phyloP scores from a whole-genome alignment of 2,797 vertebrate species.

The Vipera ursinii region DNA sequence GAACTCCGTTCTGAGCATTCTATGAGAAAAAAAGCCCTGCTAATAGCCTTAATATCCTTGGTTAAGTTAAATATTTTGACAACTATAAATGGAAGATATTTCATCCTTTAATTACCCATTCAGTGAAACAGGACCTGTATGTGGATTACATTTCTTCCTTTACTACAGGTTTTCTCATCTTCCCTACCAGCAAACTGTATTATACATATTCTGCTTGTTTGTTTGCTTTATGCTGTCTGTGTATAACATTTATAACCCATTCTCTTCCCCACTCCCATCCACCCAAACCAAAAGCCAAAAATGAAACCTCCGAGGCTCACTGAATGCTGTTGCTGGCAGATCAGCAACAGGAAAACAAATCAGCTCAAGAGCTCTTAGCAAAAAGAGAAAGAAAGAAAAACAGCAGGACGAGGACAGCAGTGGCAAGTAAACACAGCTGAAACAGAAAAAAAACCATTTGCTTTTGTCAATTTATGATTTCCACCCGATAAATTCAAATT shows the following conservation, averaged over 20 bases:
- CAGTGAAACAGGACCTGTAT: background rate
- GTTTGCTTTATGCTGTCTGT: background rate
- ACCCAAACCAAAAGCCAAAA: background rate
- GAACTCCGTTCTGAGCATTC: too few relatives aligned
- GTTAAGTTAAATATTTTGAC: background rate
- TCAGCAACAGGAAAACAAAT: constrained; percentile 51
- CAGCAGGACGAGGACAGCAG: constrained; percentile 41
- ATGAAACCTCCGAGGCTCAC: background rate
- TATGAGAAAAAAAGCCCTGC: too few relatives aligned
- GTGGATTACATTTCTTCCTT: background rate
- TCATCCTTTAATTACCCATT: background rate
- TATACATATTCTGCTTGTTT: background rate
- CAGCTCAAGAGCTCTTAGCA: constrained; percentile 35
- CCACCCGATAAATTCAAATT: background rate
- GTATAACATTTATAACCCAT: background rate
- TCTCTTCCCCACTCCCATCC: background rate
- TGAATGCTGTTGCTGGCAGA: background rate
- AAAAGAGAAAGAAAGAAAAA: constrained; percentile 9
- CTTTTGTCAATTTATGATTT: constrained; percentile 44
- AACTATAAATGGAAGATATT: background rate
- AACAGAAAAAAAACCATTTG: constrained; percentile 56
- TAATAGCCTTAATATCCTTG: background rate
- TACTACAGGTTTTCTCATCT: background rate
- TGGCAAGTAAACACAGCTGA: constrained; percentile 60
- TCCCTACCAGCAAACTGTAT: background rate